phyloP scores from a whole-genome alignment of 2,888 invertebrate species.

The Halictus ligatus region DNA sequence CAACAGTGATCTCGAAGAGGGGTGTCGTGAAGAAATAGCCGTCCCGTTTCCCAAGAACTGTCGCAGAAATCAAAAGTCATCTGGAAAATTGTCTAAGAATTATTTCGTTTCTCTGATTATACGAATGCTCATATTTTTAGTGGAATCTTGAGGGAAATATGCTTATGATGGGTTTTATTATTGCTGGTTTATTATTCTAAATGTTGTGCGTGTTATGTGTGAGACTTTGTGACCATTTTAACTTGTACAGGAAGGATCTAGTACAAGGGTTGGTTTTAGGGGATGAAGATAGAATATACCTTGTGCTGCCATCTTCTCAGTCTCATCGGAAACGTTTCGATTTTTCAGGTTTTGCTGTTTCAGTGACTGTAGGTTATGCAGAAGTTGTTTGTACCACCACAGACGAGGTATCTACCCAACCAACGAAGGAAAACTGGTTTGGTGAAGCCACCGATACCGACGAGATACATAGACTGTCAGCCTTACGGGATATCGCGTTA shows the following conservation, averaged over 20 bases:
- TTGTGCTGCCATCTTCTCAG: background rate
- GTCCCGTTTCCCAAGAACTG: background rate
- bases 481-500: no score
- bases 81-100: background rate
- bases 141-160: background rate
- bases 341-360: background rate
- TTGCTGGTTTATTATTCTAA: background rate
- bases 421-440: background rate
- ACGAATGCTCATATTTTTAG: background rate
- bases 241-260: background rate
- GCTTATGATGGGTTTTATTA: no score
- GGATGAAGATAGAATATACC: background rate
- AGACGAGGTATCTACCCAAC: no score
- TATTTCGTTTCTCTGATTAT: background rate
- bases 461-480: no score
- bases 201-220: background rate
- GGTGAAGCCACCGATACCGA: no score
- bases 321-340: background rate
- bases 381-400: background rate
- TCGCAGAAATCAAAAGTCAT: background rate
- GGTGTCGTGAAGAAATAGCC: background rate
- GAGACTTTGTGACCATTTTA: background rate
- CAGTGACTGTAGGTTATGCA: background rate
- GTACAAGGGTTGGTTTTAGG: background rate
- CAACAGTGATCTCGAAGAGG: background rate